A percentile compares a stretch with the other conserved stretches of the same genome.
Evolutionary conservation across 2,113 vertebrate species (phyloP).

Genomic region (Sorex fumeus): DNA sequence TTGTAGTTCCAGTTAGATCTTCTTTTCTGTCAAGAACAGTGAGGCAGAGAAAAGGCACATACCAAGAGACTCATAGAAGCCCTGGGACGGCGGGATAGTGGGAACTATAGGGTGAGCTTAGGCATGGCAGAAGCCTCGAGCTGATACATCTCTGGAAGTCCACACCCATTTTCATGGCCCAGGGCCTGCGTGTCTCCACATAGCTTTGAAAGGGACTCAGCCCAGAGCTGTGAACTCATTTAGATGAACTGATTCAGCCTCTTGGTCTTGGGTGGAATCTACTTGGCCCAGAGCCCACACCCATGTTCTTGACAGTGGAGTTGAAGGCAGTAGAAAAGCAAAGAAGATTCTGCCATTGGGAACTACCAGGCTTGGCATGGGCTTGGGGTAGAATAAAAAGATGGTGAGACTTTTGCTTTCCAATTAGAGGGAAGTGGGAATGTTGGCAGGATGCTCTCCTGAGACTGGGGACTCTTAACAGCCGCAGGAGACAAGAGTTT

Average conservation of each 20-base stretch:
- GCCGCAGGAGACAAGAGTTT: conserved; percentile 66
- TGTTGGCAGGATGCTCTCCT: background rate
- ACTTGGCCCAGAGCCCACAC: background rate
- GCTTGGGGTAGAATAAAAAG: background rate
- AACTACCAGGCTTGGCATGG: background rate
- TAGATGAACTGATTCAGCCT: background rate
- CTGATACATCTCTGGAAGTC: background rate
- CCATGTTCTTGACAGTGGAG: no score
- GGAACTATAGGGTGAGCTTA: background rate
- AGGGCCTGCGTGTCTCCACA: background rate
- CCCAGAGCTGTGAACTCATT: background rate
- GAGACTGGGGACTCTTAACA: conserved; percentile 18
- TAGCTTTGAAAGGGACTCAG: background rate
- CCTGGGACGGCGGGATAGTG: background rate
- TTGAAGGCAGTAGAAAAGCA: background rate
- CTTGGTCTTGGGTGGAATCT: background rate
- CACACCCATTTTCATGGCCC: background rate
- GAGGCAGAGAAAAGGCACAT: conserved; percentile 30
- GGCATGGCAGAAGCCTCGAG: background rate
- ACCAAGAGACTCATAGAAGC: conserved; percentile 25
- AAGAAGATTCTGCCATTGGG: background rate
- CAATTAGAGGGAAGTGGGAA: background rate
- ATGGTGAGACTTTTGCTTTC: background rate
- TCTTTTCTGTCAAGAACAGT: background rate
- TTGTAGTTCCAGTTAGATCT: background rate